These are phyloP conservation scores for Ephestia elutella DNA, from an alignment of 1,140 invertebrate genomes.

Conservation along the genomic window DNA sequence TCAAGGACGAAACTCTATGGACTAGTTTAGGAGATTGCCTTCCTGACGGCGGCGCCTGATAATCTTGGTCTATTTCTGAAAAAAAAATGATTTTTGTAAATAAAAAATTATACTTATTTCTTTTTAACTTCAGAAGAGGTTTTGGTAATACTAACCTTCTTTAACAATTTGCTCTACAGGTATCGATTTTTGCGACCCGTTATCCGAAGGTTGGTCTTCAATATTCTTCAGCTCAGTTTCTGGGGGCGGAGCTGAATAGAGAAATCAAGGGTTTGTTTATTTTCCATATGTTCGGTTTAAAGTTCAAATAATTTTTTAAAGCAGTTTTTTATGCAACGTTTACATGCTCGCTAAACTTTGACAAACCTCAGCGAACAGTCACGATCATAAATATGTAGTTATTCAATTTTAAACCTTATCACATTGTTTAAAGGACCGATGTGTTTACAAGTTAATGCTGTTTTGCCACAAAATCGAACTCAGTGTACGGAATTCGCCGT, in stretches of 20 bases:
- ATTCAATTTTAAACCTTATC: too few species aligned
- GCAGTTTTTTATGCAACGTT: too few species aligned
- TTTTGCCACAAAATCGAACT: too few species aligned
- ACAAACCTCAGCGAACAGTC: too few species aligned
- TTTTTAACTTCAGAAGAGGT: background rate
- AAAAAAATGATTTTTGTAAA: conserved; percentile 11
- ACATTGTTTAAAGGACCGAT: too few species aligned
- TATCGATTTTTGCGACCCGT: conserved; percentile 47
- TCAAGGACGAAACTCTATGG: conserved; percentile 63
- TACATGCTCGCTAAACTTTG: too few species aligned
- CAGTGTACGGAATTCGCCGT: too few species aligned
- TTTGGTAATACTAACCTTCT: conserved; percentile 36
- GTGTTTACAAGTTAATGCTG: too few species aligned
- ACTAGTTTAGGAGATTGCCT: conserved; percentile 59
- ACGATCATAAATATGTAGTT: too few species aligned
- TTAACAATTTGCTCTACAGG: conserved; percentile 54
- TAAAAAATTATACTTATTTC: too few species aligned
- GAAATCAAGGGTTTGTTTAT: background rate
- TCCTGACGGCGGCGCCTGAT: conserved; percentile 25
- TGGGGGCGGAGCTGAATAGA: conserved; percentile 15
- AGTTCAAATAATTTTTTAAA: too few species aligned
- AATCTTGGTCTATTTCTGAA: conserved; percentile 51
- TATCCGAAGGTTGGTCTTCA: conserved; percentile 36
- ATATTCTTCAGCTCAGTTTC: conserved; percentile 37
- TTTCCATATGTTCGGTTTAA: background rate